These are phyloP conservation scores for Takifugu flavidus DNA, from an alignment of 2,113 vertebrate species.

Conservation along the genomic window DNA sequence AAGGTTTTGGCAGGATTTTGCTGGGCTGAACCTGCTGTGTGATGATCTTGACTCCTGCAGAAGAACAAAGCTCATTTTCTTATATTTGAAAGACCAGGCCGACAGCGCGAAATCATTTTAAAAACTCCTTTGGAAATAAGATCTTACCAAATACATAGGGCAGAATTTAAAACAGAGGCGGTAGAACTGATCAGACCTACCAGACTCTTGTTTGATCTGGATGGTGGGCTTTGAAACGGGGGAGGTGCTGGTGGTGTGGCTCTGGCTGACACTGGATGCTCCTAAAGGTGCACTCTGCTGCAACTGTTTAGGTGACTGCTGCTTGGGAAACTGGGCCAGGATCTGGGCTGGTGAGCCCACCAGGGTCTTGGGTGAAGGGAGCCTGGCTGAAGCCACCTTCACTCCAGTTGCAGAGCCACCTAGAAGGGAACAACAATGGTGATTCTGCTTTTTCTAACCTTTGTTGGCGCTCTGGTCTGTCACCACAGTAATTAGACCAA, in stretches of 20 bases:
- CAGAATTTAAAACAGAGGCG: too few species aligned
- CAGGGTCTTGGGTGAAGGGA: slow-evolving; percentile 92
- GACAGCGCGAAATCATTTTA: too few species aligned
- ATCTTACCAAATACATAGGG: too few species aligned
- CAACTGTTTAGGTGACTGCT: slow-evolving; percentile 84
- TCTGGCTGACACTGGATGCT: slow-evolving; percentile 62
- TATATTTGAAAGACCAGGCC: neutral
- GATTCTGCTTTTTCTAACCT: neutral
- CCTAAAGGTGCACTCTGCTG: slow-evolving; percentile 69
- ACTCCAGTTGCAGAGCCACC: slow-evolving; percentile 84
- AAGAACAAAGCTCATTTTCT: neutral
- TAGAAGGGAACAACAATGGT: slow-evolving; percentile 19
- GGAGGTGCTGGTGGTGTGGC: slow-evolving; percentile 73
- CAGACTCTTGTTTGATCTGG: slow-evolving; percentile 98
- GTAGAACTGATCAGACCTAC: slow-evolving; percentile 53
- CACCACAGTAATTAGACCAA: too few species aligned
- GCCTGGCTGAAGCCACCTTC: slow-evolving; percentile 86
- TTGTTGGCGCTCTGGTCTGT: too few species aligned
- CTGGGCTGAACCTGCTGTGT: slow-evolving; percentile 98
- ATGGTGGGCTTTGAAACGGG: slow-evolving; percentile 91
- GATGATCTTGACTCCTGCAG: slow-evolving; percentile 96
- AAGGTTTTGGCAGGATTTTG: slow-evolving; percentile 97
- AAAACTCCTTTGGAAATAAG: too few species aligned
- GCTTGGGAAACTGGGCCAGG: slow-evolving; percentile 92
- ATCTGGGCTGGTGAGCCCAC: slow-evolving; percentile 88